Conservation (phyloP, 2,113 vertebrate species). For the Dissostichus mawsoni region DNA sequence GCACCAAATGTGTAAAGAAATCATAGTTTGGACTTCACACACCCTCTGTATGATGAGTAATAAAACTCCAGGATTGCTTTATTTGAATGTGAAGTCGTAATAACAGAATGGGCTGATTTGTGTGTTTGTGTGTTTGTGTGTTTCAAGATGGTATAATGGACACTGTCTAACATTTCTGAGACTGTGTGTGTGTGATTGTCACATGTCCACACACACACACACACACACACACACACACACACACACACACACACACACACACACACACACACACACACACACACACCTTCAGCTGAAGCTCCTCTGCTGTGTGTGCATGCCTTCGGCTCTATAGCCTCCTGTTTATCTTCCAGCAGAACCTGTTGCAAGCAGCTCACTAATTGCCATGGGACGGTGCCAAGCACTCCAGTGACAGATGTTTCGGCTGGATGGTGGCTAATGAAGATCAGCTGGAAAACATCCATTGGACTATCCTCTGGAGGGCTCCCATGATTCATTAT, state of each 20-base stretch:
- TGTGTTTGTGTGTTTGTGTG: neutral
- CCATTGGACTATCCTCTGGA: slow-evolving; percentile 67
- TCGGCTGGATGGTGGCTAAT: slow-evolving; percentile 67
- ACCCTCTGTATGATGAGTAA: too few relatives aligned
- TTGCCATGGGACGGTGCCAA: slow-evolving; percentile 69
- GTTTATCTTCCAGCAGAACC: slow-evolving; percentile 74
- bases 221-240: neutral
- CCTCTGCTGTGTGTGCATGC: slow-evolving; percentile 20
- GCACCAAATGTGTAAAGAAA: too few relatives aligned
- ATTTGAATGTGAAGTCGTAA: too few relatives aligned
- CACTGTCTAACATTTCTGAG: neutral
- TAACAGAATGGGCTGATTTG: neutral
- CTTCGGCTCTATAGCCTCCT: slow-evolving; percentile 53
- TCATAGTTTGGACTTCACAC: too few relatives aligned
- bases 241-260: neutral
- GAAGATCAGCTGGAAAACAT: slow-evolving; percentile 72
- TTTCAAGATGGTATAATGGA: neutral
- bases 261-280: neutral
- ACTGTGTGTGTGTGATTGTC: neutral
- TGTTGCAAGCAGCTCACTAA: slow-evolving; percentile 75
- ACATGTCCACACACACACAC: too few relatives aligned
- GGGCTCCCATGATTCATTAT: slow-evolving; percentile 64
- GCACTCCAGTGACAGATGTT: slow-evolving; percentile 75
- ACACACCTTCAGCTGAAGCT: neutral
- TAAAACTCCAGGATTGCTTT: too few relatives aligned